Evolutionary conservation across 2,888 invertebrate species (phyloP), one percentile per base, ranked within the genome.

Genomic region (Anarsia innoxiella): DNA sequence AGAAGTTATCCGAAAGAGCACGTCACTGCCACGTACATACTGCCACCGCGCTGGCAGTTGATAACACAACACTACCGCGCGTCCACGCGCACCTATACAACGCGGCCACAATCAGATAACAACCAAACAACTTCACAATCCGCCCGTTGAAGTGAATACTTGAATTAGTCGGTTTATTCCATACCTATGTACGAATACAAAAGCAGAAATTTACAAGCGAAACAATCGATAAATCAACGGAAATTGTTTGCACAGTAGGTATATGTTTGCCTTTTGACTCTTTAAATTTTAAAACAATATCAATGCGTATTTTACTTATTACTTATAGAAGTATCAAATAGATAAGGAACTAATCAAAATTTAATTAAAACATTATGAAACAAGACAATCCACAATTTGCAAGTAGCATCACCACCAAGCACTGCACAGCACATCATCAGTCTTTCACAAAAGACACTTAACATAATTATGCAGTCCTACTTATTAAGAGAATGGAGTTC

Each of bases 1-100:
- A n/a, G n/a, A 42, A 49, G 12, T 12, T 29, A 9, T 14, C n/a
- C 26, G 25, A 26, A 30, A 34, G 37, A 31, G 46, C 45, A 60
- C 66, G 68, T 73, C 69, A 78, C 56, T 59, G 80, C 83, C 83
- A 82, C 82, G 82, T 82, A 75, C 61, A 53, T 63, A 65, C 63
- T 61, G 69, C 64, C 62, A 48, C 61, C 53, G 38, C 42, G 59
- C 51, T n/a, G n/a, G n/a, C n/a, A n/a, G 46, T 51, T 71, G 75
- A 77, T 79, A 79, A 75, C 66, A 59, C 54, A 13, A 13, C 12
- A 11, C 31, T 27, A 14, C 19, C n/a, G 12, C n/a, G n/a, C n/a
- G n/a, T n/a, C n/a, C n/a, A n/a, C n/a, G n/a, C 32, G 46, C 43
- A 40, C 38, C 44, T 44, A 41, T 56, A 54, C 56, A 56, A 66